Evolutionary conservation across 1,140 invertebrate species (phyloP).

Genomic region (Matsumurasca onukii): DNA sequence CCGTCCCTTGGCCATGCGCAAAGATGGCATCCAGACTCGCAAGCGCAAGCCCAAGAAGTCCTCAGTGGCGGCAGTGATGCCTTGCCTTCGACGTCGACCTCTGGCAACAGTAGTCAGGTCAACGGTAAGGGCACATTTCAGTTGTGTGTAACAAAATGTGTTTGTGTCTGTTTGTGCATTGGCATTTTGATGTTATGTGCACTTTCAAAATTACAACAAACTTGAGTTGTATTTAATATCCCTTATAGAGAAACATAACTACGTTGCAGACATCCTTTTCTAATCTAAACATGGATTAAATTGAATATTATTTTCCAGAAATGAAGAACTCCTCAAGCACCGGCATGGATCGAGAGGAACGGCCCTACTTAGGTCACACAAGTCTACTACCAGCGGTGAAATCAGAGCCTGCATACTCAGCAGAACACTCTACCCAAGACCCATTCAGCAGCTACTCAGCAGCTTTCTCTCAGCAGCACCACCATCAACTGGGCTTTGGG

Average conservation of each 20-base stretch:
- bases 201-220: conserved; percentile 2
- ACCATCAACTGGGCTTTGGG: conserved; percentile 35
- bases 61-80: conserved; percentile 12
- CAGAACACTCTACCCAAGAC: conserved; percentile 37
- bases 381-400: conserved; percentile 53
- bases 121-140: background rate
- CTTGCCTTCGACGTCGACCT: conserved; percentile 12
- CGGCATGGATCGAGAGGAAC: conserved; percentile 38
- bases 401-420: conserved; percentile 51
- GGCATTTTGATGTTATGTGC: too few species aligned
- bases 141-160: background rate
- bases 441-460: conserved; percentile 7
- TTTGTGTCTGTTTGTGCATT: background rate
- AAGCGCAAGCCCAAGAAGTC: conserved; percentile 92
- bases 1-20: conserved; percentile 92
- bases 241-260: too few species aligned
- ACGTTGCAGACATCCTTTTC: too few species aligned
- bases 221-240: too few species aligned
- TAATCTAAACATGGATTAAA: background rate
- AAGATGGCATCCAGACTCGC: conserved; percentile 95
- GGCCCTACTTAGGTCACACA: conserved; percentile 53
- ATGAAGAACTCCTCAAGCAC: background rate
- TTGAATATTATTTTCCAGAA: background rate
- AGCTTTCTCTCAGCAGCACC: conserved; percentile 31
- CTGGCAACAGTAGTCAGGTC: conserved; percentile 22